Evolutionary conservation across 1,140 invertebrate genomes (phyloP), one percentile per base, ranked within the genome.

Genomic region (Musca vetustissima): DNA sequence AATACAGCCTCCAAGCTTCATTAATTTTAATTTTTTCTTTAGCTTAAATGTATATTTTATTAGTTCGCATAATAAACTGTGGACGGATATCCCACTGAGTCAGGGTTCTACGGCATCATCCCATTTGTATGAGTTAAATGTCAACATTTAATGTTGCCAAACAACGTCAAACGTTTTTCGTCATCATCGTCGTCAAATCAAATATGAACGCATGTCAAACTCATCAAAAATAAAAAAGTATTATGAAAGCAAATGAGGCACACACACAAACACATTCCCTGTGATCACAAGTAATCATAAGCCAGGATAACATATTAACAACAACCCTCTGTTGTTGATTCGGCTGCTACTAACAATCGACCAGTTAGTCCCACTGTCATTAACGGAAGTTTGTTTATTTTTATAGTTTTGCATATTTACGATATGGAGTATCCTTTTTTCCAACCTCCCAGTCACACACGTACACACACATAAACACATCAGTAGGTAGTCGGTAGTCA

Each of bases 141-240:
- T 28, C 69, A 47, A 47, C 69, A 25, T 21, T 61, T 76, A 75
- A 78, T 53, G 25, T 24, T 75, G 19, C 28, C 15, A 22, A 19
- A 53, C 50, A 53, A 53, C 50, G 24, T 53, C 48, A n/a, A 19
- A 11, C 14, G 28, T 32, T 32, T 47, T 32, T 67, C 49, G 49
- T 53, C 32, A 47, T n/a, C 28, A 52, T 52, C 57, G 32, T 59
- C 67, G 43, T 61, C 57, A 61, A 61, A 61, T 61, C 57, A 69
- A 81, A 81, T 81, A 78, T 70, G 76, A 72, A 72, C 78, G 78
- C 77, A 81, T 80, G 79, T 81, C 79, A 79, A 79, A 73, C 73
- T 76, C 79, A 81, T 81, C 79, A 81, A 81, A 80, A 75, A 75
- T 77, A 80, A 75, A 81, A 80, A 75, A 75, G 77, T 77, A 80